Base-by-base conservation (phyloP, 2,888 invertebrate genomes). In the Fissipunctia ypsillon region DNA sequence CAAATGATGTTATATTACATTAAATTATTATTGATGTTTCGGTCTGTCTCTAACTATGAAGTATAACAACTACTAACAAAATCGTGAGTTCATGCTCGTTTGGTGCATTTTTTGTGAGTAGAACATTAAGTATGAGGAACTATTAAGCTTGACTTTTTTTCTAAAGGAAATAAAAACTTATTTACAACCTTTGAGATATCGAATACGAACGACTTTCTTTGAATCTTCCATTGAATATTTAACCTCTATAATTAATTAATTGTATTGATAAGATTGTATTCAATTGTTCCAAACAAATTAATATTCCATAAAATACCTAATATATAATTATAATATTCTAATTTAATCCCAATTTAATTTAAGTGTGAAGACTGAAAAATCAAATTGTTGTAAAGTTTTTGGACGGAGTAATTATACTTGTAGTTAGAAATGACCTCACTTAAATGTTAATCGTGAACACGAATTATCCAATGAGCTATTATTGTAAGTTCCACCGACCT, bases 381-480 rank as follows among this genome's bases (percentile, higher is more conserved):
- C 72, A 77, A 84, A 79, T 84, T 85, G 78, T 80, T 82, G 83
- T 84, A 86, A 85, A 75, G 73, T 80, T 83, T 83, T 83, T 83
- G 85, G 76, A 86, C 76, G 84, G 82, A 87, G 83, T 87, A 87
- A 83, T 80, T 85, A 85, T 87, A 88, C 88, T 86, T 85, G 85
- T 88, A 82, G 88, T 89, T 87, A 87, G 88, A 86, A 85, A 86
- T 82, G 88, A 85, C 78, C 84, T 81, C 78, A 84, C 78, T 73
- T 86, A 82, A 86, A 84, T 88, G 81, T 90, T 87, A 82, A 85
- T 85, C 79, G 86, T 88, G 84, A 87, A 87, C 87, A 92, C 90
- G 88, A 90, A 90, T 90, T 91, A 91, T 86, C 85, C 83, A 88
- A 90, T 85, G 88, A 90, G 87, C 89, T 90, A 83, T 84, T 86